Conservation (phyloP, 2,797 vertebrate genomes). For the Hoplostethus atlanticus region DNA sequence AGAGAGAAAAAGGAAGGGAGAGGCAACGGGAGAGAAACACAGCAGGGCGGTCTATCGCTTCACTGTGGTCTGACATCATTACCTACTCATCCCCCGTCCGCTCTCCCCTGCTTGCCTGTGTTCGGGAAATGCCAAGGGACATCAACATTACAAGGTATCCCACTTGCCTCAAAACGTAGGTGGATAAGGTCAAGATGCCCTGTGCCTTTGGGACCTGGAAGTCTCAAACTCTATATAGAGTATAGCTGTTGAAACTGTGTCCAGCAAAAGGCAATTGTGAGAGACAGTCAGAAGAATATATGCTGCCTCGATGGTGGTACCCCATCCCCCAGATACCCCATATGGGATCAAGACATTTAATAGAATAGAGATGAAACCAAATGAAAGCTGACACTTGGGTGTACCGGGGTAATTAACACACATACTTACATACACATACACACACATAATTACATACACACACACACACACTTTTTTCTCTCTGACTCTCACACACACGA, state of each 20-base stretch:
- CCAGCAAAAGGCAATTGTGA: background rate
- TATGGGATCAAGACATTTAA: conserved; percentile 47
- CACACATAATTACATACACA: conserved; percentile 7
- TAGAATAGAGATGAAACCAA: conserved; percentile 65
- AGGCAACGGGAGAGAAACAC: conserved; percentile 8
- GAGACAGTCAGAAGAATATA: background rate
- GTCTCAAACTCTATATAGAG: conserved; percentile 10
- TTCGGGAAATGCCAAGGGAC: conserved; percentile 69
- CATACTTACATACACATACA: conserved; percentile 10
- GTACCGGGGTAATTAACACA: conserved; percentile 67
- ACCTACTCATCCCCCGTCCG: conserved; percentile 54
- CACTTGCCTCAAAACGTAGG: conserved; percentile 53
- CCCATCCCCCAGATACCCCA: background rate
- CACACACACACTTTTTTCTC: conserved; percentile 6
- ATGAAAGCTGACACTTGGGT: conserved; percentile 66
- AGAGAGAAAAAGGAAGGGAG: background rate
- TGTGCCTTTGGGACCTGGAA: conserved; percentile 29
- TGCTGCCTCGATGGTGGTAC: background rate
- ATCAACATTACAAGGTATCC: conserved; percentile 63
- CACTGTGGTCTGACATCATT: conserved; percentile 70
- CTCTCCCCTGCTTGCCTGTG: conserved; percentile 25
- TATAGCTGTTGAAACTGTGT: conserved; percentile 23
- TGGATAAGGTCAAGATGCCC: conserved; percentile 55
- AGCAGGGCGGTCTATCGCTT: conserved; percentile 42
- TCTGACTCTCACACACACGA: conserved; percentile 10